phyloP scores from a whole-genome alignment of 2,888 invertebrate genomes.

The Adelognathus sp. region DNA sequence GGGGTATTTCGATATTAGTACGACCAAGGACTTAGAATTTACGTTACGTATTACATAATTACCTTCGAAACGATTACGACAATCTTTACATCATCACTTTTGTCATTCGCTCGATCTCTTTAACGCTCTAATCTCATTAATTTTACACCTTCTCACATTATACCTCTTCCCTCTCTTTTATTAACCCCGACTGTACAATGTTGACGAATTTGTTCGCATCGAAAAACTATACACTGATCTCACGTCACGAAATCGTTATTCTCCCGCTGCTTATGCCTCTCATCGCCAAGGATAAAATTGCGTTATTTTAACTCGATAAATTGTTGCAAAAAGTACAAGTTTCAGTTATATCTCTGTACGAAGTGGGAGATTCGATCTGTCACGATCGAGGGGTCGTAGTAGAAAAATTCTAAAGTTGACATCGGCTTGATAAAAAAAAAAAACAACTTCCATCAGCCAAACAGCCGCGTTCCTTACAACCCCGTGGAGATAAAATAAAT shows the following conservation, averaged over 20 bases:
- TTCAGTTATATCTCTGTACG: not conserved
- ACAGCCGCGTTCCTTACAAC: conserved; percentile 3
- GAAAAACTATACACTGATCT: conserved; percentile 11
- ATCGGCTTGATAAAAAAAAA: conserved; percentile 13
- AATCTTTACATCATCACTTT: conserved; percentile 27
- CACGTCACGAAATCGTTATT: not conserved
- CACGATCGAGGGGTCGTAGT: not conserved
- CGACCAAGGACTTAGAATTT: conserved; percentile 34
- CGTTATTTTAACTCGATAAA: not conserved
- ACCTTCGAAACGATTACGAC: not conserved
- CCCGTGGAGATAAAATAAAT: not conserved
- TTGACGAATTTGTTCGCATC: conserved; percentile 14
- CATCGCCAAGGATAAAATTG: not conserved
- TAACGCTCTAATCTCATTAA: conserved; percentile 15
- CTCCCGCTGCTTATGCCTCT: not conserved
- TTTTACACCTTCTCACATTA: not conserved
- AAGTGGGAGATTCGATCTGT: not conserved
- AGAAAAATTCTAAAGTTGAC: conserved; percentile 30
- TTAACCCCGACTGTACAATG: conserved; percentile 14
- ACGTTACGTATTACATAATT: conserved; percentile 39
- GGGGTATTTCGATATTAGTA: conserved; percentile 31
- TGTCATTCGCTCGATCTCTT: conserved; percentile 7
- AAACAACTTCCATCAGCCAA: not conserved
- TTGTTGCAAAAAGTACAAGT: conserved; percentile 7
- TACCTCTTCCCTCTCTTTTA: not conserved